These are phyloP conservation scores for Coecobrya sp. DNA, from an alignment of 2,888 invertebrate species.

Conservation along the genomic window DNA sequence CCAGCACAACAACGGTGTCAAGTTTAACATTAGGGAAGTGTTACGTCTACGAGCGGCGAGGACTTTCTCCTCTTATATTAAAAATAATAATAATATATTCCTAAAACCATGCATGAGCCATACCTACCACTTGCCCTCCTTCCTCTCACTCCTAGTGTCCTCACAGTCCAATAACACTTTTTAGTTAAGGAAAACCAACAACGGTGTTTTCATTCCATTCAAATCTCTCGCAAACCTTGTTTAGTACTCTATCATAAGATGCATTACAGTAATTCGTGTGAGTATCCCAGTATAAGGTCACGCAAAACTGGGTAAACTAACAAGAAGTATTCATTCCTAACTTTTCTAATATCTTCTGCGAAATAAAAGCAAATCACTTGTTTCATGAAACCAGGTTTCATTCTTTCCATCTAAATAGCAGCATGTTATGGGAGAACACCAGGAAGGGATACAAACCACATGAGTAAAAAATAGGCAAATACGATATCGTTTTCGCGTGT, in stretches of 20 bases:
- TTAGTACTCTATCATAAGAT: background rate
- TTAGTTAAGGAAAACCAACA: conserved; percentile 34
- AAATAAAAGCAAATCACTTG: background rate
- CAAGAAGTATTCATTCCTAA: conserved; percentile 15
- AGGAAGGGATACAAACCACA: background rate
- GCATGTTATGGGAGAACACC: too few species aligned
- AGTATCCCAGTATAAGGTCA: conserved; percentile 62
- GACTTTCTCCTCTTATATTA: conserved; percentile 23
- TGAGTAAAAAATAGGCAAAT: background rate
- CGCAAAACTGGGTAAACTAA: conserved; percentile 22
- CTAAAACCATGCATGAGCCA: background rate
- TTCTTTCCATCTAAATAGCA: background rate
- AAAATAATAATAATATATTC: background rate
- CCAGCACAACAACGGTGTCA: conserved; percentile 67
- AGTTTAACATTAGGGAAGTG: conserved; percentile 66
- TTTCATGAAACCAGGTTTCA: background rate
- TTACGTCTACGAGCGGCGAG: background rate
- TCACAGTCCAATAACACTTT: background rate
- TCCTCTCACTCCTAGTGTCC: background rate
- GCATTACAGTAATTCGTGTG: background rate
- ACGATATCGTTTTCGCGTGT: conserved; percentile 21
- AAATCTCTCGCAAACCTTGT: background rate
- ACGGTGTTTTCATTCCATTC: conserved; percentile 40
- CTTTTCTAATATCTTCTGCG: conserved; percentile 23
- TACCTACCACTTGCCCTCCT: background rate